These are phyloP conservation scores for Drusus annulatus DNA, from an alignment of 1,140 invertebrate genomes.

Conservation along the genomic window DNA sequence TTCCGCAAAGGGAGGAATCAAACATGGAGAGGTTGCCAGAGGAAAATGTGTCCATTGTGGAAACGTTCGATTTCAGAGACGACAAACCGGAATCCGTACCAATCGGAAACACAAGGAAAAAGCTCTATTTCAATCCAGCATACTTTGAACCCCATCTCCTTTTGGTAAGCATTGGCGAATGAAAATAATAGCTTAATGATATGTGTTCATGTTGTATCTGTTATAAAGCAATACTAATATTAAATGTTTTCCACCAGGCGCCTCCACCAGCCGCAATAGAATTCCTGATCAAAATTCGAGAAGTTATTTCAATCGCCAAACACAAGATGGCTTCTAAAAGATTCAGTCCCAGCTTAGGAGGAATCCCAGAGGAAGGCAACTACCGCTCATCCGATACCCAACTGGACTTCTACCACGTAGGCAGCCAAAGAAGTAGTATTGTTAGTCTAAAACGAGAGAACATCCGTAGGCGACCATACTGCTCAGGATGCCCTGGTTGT, in stretches of 20 bases:
- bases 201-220: neutral
- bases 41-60: slow-evolving; percentile 87
- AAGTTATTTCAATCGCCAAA: slow-evolving; percentile 90
- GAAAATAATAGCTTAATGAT: neutral
- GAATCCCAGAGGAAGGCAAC: slow-evolving; percentile 86
- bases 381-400: slow-evolving; percentile 67
- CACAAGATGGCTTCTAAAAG: slow-evolving; percentile 87
- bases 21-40: slow-evolving; percentile 82
- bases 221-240: slow-evolving; percentile 5
- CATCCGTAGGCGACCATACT: slow-evolving; percentile 70
- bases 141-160: slow-evolving; percentile 90
- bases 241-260: slow-evolving; percentile 71
- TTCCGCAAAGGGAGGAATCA: slow-evolving; percentile 67
- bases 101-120: slow-evolving; percentile 79
- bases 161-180: slow-evolving; percentile 72
- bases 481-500: slow-evolving; percentile 79
- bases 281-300: slow-evolving; percentile 88
- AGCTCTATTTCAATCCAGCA: slow-evolving; percentile 90
- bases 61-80: slow-evolving; percentile 79
- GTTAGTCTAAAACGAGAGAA: slow-evolving; percentile 74
- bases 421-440: slow-evolving; percentile 71
- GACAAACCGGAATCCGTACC: slow-evolving; percentile 76
- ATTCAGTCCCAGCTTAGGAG: slow-evolving; percentile 83
- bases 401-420: slow-evolving; percentile 67
- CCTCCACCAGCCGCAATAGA: slow-evolving; percentile 89